Conservation (phyloP, 2,888 invertebrate species). For the Himalopsyche tibetana region DNA sequence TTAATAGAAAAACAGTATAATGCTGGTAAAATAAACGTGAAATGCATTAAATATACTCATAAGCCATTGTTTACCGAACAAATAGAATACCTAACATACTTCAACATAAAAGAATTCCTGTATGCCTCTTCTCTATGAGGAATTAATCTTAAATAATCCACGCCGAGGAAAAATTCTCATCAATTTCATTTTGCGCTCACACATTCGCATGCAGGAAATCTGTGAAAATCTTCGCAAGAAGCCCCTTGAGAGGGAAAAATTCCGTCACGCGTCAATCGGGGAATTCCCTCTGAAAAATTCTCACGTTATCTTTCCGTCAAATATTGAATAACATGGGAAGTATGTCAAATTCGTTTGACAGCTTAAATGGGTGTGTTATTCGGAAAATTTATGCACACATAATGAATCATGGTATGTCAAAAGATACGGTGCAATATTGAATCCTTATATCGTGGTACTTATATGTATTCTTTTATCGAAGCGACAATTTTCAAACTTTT, state of each 20-base stretch:
- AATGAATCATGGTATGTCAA: too few relatives aligned
- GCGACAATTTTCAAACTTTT: too few relatives aligned
- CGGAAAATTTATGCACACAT: too few relatives aligned
- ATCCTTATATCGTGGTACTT: too few relatives aligned
- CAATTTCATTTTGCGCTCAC: neutral
- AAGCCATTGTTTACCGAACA: neutral
- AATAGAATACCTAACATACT: neutral
- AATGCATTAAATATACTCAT: too few relatives aligned
- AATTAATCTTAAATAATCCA: slow-evolving; percentile 31
- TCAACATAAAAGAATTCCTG: slow-evolving; percentile 2
- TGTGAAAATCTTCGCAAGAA: slow-evolving; percentile 6
- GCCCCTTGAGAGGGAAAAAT: neutral
- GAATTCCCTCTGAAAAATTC: neutral
- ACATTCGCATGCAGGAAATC: neutral
- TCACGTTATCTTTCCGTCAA: neutral
- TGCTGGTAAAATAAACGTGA: too few relatives aligned
- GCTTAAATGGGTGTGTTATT: too few relatives aligned
- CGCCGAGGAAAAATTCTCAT: neutral
- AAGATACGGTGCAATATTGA: too few relatives aligned
- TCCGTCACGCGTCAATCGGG: slow-evolving; percentile 10
- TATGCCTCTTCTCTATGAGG: neutral
- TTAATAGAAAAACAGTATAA: too few relatives aligned
- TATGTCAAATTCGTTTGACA: too few relatives aligned
- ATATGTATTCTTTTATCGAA: too few relatives aligned
- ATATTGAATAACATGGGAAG: neutral